Conservation (phyloP, 2,797 vertebrate species). For the Typhlichthys eigenmanni region DNA sequence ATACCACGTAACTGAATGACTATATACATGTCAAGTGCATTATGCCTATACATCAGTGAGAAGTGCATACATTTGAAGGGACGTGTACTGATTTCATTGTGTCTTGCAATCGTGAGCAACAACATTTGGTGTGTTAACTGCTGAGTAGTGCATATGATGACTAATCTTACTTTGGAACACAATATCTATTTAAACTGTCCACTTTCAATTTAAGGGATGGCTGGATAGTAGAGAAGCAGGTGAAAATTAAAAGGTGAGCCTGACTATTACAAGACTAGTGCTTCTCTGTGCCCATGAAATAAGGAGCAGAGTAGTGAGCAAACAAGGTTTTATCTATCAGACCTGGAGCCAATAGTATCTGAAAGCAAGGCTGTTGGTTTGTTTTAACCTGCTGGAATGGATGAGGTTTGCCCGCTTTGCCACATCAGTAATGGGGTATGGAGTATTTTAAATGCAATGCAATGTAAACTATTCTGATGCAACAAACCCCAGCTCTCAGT, state of each 20-base stretch:
- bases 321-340: conserved; percentile 20
- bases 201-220: conserved; percentile 43
- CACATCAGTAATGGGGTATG: conserved; percentile 35
- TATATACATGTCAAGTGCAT: conserved; percentile 65
- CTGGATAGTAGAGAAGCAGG: conserved; percentile 40
- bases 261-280: conserved; percentile 31
- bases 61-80: conserved; percentile 36
- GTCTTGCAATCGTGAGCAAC: conserved; percentile 37
- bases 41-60: conserved; percentile 50
- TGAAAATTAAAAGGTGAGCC: conserved; percentile 44
- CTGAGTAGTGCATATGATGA: conserved; percentile 32
- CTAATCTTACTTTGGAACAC: conserved; percentile 32
- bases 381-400: conserved; percentile 34
- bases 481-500: conserved; percentile 31
- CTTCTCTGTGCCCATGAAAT: conserved; percentile 16
- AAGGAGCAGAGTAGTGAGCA: conserved; percentile 31
- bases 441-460: conserved; percentile 13
- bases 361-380: conserved; percentile 47
- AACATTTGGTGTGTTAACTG: conserved; percentile 36
- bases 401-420: conserved; percentile 17
- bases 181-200: conserved; percentile 29
- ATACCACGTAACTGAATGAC: conserved; percentile 58
- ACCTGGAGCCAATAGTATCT: conserved; percentile 61
- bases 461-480: conserved; percentile 15
- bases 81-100: conserved; percentile 17